Evolutionary conservation across 37 sponge, comb jelly and placozoan genomes (phyloP).

Genomic region (Ephydatia muelleri): DNA sequence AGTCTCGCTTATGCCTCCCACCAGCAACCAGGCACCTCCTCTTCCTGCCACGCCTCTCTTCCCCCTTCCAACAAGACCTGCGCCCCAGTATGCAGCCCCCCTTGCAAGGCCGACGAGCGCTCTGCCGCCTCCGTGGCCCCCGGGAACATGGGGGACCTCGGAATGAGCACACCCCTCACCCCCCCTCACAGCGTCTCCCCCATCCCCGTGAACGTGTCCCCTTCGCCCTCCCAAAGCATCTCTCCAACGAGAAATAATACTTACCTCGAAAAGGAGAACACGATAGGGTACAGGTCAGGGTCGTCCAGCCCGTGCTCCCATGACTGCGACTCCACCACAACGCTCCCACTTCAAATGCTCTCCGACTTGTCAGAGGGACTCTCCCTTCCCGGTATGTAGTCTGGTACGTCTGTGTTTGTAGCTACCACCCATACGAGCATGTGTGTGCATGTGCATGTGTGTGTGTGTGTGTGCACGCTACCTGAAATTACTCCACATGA

Average conservation of each 20-base stretch:
- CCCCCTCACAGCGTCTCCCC: constrained; percentile 61
- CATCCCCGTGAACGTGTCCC: neutral
- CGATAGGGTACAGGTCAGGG: constrained; percentile 40
- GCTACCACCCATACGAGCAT: neutral
- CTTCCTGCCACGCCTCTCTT: neutral
- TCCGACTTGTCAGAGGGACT: constrained; percentile 50
- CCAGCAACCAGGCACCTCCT: neutral
- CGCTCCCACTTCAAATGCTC: constrained; percentile 46
- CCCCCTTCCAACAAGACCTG: neutral
- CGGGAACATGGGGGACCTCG: neutral
- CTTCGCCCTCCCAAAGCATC: constrained; percentile 46
- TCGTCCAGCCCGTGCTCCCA: constrained; percentile 29
- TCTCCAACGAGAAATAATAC: constrained; percentile 7
- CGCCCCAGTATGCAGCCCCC: constrained; percentile 19
- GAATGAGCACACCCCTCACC: constrained; percentile 50
- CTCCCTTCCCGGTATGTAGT: constrained; percentile 28
- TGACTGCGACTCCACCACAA: constrained; percentile 61
- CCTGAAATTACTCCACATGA: too few species aligned
- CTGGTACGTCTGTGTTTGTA: neutral
- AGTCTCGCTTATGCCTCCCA: neutral
- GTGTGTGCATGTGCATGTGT: constrained; percentile 9
- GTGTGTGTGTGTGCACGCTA: neutral
- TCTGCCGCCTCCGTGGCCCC: constrained; percentile 1
- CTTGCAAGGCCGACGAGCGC: constrained; percentile 2
- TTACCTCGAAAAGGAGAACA: constrained; percentile 47